Percentiles rank a stretch among this genome's conserved stretches.
phyloP scores from a whole-genome alignment of 1,140 invertebrate genomes.

The Musca domestica region DNA sequence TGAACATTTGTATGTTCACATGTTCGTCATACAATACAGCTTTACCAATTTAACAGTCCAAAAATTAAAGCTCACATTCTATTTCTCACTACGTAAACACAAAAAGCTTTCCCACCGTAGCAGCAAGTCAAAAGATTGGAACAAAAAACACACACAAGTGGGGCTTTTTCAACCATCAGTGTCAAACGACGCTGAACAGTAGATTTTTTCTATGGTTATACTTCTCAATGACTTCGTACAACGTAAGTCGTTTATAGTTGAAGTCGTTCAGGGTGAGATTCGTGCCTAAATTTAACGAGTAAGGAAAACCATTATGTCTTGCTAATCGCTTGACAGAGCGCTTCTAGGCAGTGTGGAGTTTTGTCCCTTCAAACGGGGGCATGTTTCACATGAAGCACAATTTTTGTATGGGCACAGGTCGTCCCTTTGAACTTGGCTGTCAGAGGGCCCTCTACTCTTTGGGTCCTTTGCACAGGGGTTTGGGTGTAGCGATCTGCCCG shows the following conservation, averaged over 20 bases:
- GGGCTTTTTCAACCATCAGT: neutral
- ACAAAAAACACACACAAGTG: neutral
- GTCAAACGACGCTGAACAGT: neutral
- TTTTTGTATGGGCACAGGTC: slow-evolving; percentile 52
- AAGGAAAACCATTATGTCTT: slow-evolving; percentile 51
- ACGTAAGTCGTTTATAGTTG: neutral
- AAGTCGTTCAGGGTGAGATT: neutral
- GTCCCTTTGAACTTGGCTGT: slow-evolving; percentile 31
- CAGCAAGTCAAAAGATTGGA: neutral
- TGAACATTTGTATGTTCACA: too few species aligned
- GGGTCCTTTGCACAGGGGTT: slow-evolving; percentile 36
- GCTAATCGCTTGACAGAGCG: slow-evolving; percentile 46
- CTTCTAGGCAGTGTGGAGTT: slow-evolving; percentile 41
- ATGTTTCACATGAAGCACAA: slow-evolving; percentile 41
- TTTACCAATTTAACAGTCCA: too few species aligned
- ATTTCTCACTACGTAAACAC: too few species aligned
- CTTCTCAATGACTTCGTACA: neutral
- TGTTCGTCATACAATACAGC: too few species aligned
- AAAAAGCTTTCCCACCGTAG: neutral
- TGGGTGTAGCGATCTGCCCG: slow-evolving; percentile 32
- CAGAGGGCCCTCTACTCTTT: slow-evolving; percentile 40
- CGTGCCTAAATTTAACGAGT: slow-evolving; percentile 52
- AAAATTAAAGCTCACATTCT: too few species aligned
- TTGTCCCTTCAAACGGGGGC: neutral
- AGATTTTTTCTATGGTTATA: slow-evolving; percentile 11